Evolutionary conservation across 2,797 vertebrate genomes (phyloP).

Genomic region (Tamandua tetradactyla): DNA sequence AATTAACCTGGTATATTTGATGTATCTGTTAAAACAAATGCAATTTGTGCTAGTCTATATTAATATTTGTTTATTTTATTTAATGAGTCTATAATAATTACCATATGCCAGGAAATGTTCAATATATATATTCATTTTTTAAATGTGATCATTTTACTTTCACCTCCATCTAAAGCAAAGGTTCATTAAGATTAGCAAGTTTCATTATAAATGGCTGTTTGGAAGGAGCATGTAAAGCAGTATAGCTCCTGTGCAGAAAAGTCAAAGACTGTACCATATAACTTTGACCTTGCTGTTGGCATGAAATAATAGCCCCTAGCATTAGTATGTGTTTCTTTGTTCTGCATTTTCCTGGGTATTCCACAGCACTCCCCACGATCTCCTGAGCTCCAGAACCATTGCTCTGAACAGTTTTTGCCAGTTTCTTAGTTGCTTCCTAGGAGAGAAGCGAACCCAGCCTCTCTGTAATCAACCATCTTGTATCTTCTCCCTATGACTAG

Average conservation of each 20-base stretch:
- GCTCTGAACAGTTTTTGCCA: too few species aligned
- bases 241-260: neutral
- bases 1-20: conserved; percentile 57
- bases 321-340: too few species aligned
- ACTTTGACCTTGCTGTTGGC: neutral
- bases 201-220: neutral
- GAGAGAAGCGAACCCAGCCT: too few species aligned
- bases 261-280: neutral
- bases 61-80: neutral
- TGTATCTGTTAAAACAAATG: conserved; percentile 2
- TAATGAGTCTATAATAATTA: neutral
- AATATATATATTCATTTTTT: neutral
- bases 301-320: neutral
- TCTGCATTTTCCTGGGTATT: too few species aligned
- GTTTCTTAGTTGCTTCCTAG: too few species aligned
- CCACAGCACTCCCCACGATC: too few species aligned
- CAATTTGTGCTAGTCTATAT: neutral
- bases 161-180: neutral
- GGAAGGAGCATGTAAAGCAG: neutral
- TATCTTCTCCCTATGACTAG: neutral
- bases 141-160: neutral
- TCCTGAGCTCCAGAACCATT: too few species aligned
- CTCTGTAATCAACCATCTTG: too few species aligned
- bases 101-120: neutral
- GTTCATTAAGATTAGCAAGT: neutral